Base-by-base conservation (phyloP, 2,113 vertebrate species). In the Callocephalon fimbriatum region DNA sequence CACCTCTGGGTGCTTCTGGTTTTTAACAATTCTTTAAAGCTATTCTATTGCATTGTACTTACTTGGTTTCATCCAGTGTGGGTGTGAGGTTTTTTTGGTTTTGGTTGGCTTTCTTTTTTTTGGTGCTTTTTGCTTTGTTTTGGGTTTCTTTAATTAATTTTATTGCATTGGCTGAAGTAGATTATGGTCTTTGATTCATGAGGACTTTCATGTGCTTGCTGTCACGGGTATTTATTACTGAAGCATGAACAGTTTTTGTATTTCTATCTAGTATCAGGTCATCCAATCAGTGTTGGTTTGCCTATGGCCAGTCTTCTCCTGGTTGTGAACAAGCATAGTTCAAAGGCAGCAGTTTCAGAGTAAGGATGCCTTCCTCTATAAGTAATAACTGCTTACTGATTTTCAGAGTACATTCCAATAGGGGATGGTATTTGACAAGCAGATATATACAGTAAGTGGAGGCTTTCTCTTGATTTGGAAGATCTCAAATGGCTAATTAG, bases 121-220 rank as follows among this genome's bases (percentile, higher is more conserved):
- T 9, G 12, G 23, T 23, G 6, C 40, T 32, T 20, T 37, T 37
- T 61, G 4, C 3, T 2, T 0, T n/a, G 14, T 2, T 27, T 14
- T n/a, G 54, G 31, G 5, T 21, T 19, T 61, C 29, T n/a, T 38
- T 20, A 10, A 31, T 50, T 29, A 1, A 40, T 53, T 83, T 73
- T 73, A 26, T 78, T 68, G 12, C 5, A 38, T 51, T 45, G 17
- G 10, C 25, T 84, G 48, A 51, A 74, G 35, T n/a, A 40, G 25
- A 27, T 59, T 13, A 15, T 20, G 6, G 18, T 4, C 45, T 50
- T 19, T 50, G 42, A 20, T 40, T 84, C 10, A 4, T 73, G 45
- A 63, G 25, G 11, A 56, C 12, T 10, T 54, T 77, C 10, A 15
- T 20, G 20, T 45, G 32, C 23, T 10, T 78, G 10, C 14, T 56